Conservation (phyloP, 1,140 invertebrate genomes). For the Drosophila pseudoobscura region DNA sequence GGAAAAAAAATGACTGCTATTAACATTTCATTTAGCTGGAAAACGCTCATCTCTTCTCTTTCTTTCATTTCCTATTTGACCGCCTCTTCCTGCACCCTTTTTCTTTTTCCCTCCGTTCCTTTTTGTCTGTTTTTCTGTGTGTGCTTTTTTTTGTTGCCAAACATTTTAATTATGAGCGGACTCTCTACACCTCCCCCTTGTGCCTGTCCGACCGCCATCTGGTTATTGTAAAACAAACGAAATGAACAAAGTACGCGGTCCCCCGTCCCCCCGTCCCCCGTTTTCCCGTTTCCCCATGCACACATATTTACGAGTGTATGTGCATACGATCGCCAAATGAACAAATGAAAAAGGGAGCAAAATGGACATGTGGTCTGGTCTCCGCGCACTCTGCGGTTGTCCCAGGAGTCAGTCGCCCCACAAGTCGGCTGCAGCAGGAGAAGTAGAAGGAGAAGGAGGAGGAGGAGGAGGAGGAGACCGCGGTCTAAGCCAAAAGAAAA, state of each 20-base stretch:
- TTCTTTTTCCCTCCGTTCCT: background rate
- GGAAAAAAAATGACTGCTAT: constrained; percentile 48
- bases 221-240: constrained; percentile 74
- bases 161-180: constrained; percentile 71
- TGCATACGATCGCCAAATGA: constrained; percentile 56
- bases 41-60: constrained; percentile 52
- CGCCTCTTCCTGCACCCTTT: constrained; percentile 19
- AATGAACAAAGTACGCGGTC: constrained; percentile 61
- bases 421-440: constrained; percentile 7
- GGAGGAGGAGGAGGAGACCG: constrained; percentile 13
- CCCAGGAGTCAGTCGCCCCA: background rate
- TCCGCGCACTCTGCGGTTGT: constrained; percentile 65
- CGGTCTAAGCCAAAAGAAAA: constrained; percentile 44
- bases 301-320: too few species aligned
- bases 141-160: constrained; percentile 26
- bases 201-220: constrained; percentile 18
- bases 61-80: constrained; percentile 44
- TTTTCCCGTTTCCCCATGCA: background rate
- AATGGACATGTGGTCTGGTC: constrained; percentile 59
- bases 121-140: background rate
- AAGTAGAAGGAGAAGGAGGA: background rate
- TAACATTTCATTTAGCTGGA: constrained; percentile 71
- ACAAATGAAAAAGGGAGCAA: constrained; percentile 68
- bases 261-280: too few species aligned
- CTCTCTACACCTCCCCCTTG: constrained; percentile 7